Conservation (phyloP, 2,113 vertebrate genomes). For the Mustela lutreola region DNA sequence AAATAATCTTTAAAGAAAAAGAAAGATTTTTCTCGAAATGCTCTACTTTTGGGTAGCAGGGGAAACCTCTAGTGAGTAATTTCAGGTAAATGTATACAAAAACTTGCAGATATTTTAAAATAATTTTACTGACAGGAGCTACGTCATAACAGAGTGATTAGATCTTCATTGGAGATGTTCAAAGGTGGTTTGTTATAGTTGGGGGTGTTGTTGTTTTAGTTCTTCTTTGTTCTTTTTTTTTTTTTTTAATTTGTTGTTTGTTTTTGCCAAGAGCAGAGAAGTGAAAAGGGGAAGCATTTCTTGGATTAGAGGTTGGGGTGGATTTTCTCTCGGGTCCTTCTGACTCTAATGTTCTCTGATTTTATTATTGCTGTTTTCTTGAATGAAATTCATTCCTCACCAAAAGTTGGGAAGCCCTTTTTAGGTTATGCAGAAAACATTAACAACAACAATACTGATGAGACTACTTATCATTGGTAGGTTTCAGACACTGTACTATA, state of each 20-base stretch:
- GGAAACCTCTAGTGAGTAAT: background rate
- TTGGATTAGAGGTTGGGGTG: background rate
- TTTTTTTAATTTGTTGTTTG: background rate
- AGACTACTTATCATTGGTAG: background rate
- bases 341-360: background rate
- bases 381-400: background rate
- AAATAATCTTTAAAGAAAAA: background rate
- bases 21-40: background rate
- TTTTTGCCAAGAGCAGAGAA: background rate
- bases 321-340: background rate
- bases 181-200: background rate
- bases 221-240: background rate
- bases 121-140: background rate
- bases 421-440: background rate
- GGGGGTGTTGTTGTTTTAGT: background rate
- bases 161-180: background rate
- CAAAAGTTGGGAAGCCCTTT: background rate
- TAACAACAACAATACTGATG: slow-evolving; percentile 11
- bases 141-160: background rate
- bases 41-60: background rate
- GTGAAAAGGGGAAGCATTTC: background rate
- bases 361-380: background rate
- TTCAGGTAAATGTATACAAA: background rate
- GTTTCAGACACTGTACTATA: background rate
- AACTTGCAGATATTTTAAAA: background rate